Base-by-base conservation (phyloP, 2,888 invertebrate species). In the Eupithecia subumbrata region DNA sequence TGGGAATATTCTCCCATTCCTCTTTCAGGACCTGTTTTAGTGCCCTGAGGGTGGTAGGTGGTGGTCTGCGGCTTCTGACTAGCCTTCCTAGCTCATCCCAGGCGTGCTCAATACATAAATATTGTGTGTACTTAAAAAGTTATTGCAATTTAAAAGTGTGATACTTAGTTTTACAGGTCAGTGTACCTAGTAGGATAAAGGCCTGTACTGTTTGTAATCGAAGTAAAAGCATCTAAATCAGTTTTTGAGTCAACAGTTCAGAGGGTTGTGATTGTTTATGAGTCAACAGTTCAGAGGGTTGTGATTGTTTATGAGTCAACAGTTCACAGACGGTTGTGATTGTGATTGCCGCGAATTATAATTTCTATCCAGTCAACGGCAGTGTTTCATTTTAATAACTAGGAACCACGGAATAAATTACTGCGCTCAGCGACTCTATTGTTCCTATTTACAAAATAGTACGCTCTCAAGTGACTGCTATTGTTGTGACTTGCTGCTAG, bases 361-460 rank as follows among this genome's bases (percentile, higher is more conserved):
- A 60, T 60, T 60, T 12, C 25, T 60, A 25, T 25, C 5, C 25
- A 60, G 60, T 14, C 60, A 12, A 25, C 25, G 25, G 25, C 60
- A 60, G 40, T 11, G 60, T 71, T 37, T 68, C 60, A 71, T 67
- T 74, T 70, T 67, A 71, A 74, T 71, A n/a, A 52, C 66, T 25
- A 60, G 25, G 25, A 12, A 25, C 14, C 5, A 60, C 60, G 25
- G 60, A 14, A 60, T 25, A 60, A 60, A 14, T 60, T 40, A 66
- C 22, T 18, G 18, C 16, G 64, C 34, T 69, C 25, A 70, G 40
- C n/a, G 14, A 16, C 45, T 45, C 71, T 66, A 56, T 74, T 56
- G 67, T 68, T 67, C 34, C 43, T 71, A 30, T 56, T 52, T 60
- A 60, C 5, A 60, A 25, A 72, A 48, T 64, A 64, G 64, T 64